Percentiles rank a stretch among this genome's conserved stretches.
phyloP scores from a whole-genome alignment of 2,797 vertebrate species.

The Phoxinus dragarum region DNA sequence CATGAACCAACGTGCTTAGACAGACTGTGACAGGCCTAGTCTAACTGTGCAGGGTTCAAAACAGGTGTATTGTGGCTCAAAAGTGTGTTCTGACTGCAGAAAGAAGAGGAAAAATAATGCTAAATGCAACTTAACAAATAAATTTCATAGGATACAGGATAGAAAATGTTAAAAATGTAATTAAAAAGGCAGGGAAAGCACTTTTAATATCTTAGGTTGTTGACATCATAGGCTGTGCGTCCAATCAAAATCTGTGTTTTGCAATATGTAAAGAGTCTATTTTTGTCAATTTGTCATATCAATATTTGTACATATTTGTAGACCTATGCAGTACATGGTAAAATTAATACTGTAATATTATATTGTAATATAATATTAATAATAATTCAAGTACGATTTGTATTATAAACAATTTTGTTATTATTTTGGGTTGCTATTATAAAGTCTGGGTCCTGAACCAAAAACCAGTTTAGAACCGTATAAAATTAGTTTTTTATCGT shows the following conservation, averaged over 20 bases:
- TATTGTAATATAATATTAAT: no score
- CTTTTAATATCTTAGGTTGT: no score
- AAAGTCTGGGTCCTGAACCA: background rate
- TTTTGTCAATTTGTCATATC: background rate
- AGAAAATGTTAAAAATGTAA: background rate
- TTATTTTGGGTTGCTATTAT: background rate
- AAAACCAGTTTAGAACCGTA: background rate
- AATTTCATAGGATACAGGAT: background rate
- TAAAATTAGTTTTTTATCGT: background rate
- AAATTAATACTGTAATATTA: background rate
- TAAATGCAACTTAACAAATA: background rate
- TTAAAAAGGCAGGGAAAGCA: background rate
- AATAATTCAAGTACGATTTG: background rate
- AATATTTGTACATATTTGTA: background rate
- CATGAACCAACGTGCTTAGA: conserved; percentile 10
- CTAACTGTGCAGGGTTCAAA: background rate
- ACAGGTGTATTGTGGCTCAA: conserved; percentile 4
- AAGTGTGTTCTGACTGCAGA: background rate
- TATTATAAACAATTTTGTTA: background rate
- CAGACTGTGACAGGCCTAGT: background rate
- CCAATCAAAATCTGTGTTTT: background rate
- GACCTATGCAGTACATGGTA: background rate
- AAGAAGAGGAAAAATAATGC: background rate
- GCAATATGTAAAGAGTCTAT: background rate
- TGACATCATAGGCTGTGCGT: background rate